Base-by-base conservation (phyloP, 2,113 vertebrate genomes). In the Climacteris rufus region DNA sequence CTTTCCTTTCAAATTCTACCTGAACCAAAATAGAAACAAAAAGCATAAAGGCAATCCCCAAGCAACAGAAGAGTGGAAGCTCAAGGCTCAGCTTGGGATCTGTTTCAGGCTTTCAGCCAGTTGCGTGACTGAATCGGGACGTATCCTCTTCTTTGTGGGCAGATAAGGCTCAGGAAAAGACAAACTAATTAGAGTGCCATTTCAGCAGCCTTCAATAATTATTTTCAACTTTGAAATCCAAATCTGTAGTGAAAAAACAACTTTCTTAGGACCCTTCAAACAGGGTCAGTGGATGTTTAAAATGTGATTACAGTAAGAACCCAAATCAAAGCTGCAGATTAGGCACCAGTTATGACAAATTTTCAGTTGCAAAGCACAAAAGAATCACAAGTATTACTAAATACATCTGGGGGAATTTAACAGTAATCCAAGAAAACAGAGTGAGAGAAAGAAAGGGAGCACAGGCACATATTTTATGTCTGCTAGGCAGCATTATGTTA, bases 291-390 rank as follows among this genome's bases (percentile, higher is more conserved):
- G 22, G 49, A 63, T 78, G 80, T 93, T 94, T 82, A 95, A 97
- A 95, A 96, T 92, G 53, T 81, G 63, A 97, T 95, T 96, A 92
- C n/a, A 42, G 13, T 90, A 96, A 96, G 83, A 95, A 96, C 37
- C 8, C 50, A 94, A 97, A 97, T 83, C 83, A 94, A 97, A 97
- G 83, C 78, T 59, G 24, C 40, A 97, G 93, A 95, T 97, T 94
- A 96, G 65, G 77, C 64, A 84, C 15, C 66, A 87, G 83, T 87
- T 91, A 81, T 77, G 82, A 94, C 8, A 40, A 93, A 94, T 95
- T 96, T 97, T 91, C 80, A 92, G 84, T 79, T 18, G 23, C 72
- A 93, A 97, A 89, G 61, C 81, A 96, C 80, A 96, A 90, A 97
- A 91, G 92, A 97, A 96, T 89, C 87, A 91, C 83, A 92, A 90